phyloP scores from a whole-genome alignment of 2,797 vertebrate genomes.

The Nyctibius grandis region DNA sequence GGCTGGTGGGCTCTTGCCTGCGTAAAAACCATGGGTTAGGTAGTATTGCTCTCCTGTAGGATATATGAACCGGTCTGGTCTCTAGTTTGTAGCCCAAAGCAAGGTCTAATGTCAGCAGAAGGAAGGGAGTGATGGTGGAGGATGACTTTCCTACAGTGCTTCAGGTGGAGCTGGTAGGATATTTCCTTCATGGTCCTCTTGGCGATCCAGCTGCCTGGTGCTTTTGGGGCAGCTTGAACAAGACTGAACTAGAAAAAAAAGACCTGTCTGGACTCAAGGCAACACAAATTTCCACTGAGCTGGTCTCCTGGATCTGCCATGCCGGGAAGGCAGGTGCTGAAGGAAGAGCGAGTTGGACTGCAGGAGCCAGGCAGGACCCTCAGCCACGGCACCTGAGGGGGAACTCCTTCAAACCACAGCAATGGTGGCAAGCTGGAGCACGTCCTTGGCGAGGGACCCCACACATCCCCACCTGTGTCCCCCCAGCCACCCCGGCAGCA shows the following conservation, averaged over 20 bases:
- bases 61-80: neutral
- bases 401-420: rapidly evolving
- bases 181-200: neutral
- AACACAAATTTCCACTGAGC: neutral
- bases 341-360: neutral
- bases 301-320: neutral
- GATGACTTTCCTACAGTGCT: neutral
- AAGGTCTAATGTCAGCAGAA: neutral
- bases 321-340: rapidly evolving
- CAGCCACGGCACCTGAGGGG: rapidly evolving
- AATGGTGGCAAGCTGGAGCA: neutral
- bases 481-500: neutral
- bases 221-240: neutral
- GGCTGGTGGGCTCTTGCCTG: neutral
- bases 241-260: neutral
- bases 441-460: neutral
- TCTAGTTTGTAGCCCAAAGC: neutral
- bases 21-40: neutral
- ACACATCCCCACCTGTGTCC: rapidly evolving
- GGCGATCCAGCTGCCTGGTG: neutral
- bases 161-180: neutral
- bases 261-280: neutral
- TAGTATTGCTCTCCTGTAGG: neutral
- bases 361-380: neutral
- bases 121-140: neutral